These are phyloP conservation scores for Notospermus geniculatus DNA, from an alignment of 1,140 invertebrate species.

Conservation along the genomic window DNA sequence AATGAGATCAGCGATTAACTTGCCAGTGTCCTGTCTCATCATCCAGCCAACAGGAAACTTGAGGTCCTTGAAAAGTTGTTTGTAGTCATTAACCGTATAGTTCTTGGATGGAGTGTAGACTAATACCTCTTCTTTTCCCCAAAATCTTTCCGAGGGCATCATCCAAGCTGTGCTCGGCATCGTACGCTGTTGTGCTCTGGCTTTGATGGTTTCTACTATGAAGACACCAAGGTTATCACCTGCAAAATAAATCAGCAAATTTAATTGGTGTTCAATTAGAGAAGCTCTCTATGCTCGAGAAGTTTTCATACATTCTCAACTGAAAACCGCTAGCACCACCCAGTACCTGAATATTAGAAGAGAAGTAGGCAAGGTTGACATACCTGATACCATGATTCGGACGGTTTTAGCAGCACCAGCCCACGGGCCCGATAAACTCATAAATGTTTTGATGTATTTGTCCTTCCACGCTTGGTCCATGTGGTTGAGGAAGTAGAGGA, in stretches of 20 bases:
- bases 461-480: conserved; percentile 79
- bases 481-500: conserved; percentile 79
- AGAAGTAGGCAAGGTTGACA: too few species aligned
- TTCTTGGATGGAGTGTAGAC: conserved; percentile 74
- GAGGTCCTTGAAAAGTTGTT: conserved; percentile 82
- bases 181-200: conserved; percentile 87
- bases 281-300: too few species aligned
- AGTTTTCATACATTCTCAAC: too few species aligned
- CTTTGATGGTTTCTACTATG: conserved; percentile 72
- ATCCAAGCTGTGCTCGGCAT: conserved; percentile 91
- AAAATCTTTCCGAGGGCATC: conserved; percentile 82
- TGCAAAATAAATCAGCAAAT: conserved; percentile 56
- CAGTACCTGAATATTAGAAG: too few species aligned
- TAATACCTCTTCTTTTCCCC: conserved; percentile 79
- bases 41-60: conserved; percentile 81
- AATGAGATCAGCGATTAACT: conserved; percentile 68
- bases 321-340: too few species aligned
- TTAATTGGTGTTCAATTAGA: too few species aligned
- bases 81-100: conserved; percentile 80
- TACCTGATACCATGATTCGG: conserved; percentile 91
- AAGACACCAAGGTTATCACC: conserved; percentile 87
- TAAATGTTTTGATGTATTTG: conserved; percentile 78
- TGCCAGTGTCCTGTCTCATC: conserved; percentile 82
- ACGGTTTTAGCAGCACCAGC: conserved; percentile 89
- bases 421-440: conserved; percentile 91